phyloP scores from a whole-genome alignment of 2,797 vertebrate species.

The Onychomys torridus region DNA sequence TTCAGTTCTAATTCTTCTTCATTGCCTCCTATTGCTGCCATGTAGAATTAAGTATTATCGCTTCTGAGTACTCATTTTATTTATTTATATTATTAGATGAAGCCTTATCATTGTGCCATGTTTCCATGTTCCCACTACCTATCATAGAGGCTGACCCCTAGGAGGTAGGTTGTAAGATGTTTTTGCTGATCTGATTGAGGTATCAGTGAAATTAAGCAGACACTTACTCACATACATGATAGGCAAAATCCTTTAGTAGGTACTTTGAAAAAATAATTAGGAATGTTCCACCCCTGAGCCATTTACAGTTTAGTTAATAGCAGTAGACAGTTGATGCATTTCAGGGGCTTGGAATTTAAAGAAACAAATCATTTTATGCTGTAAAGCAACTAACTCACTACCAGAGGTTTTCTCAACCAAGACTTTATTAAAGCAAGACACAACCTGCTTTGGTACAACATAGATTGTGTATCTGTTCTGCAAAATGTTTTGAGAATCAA shows the following conservation, averaged over 20 bases:
- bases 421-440: slow-evolving; percentile 20
- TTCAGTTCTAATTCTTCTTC: slow-evolving; percentile 42
- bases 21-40: slow-evolving; percentile 19
- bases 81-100: slow-evolving; percentile 59
- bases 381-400: slow-evolving; percentile 44
- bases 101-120: slow-evolving; percentile 33
- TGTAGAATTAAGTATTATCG: slow-evolving; percentile 40
- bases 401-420: slow-evolving; percentile 1
- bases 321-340: neutral
- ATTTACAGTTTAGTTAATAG: slow-evolving; percentile 58
- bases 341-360: neutral
- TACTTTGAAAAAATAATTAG: slow-evolving; percentile 64
- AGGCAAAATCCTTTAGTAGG: slow-evolving; percentile 57
- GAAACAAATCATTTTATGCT: neutral
- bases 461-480: neutral
- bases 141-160: slow-evolving; percentile 61
- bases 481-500: neutral
- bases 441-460: neutral
- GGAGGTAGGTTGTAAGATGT: slow-evolving; percentile 52
- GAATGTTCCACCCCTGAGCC: slow-evolving; percentile 20
- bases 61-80: slow-evolving; percentile 26
- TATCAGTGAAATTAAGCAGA: slow-evolving; percentile 61
- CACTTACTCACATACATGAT: neutral
- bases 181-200: slow-evolving; percentile 33
- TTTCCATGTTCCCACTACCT: slow-evolving; percentile 15